Evolutionary conservation across 1,140 invertebrate genomes (phyloP), one percentile per base, ranked within the genome.

Genomic region (Cyclargus thomasi): DNA sequence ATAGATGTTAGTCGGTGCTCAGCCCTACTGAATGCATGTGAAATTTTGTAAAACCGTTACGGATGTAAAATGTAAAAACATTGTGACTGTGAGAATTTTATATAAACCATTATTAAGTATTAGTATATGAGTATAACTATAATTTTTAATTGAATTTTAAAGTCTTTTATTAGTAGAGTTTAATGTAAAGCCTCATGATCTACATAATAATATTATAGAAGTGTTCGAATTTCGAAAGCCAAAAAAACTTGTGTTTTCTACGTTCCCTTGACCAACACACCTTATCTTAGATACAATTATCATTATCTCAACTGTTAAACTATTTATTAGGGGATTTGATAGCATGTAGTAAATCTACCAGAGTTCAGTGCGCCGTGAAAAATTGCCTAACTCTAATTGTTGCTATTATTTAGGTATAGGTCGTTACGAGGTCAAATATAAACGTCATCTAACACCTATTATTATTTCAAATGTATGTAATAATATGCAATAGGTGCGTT

Each of bases 391-490:
- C 55, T 11, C 18, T 59, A 21, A 59, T 20, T 21, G 7, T 47
- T 47, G 39, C 39, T 47, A 59, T 59, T 20, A 59, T 59, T 59
- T 18, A 21, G 55, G 55, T 21, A 20, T 59, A 59, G 55, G 55
- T 59, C 18, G 55, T 11, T 20, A 7, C 55, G 55, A 59, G 55
- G 55, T 20, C 55, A 20, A 4, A 59, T 1, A 20, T 21, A 59
- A 21, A 59, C 39, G 39, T 59, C 10, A 2, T 59, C 8, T 59
- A 59, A 21, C 55, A 20, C 11, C 39, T 47, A 47, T 47, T 47
- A 47, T 14, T 47, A 47, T 47, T 8, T 47, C 39, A 47, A 47
- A 47, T 47, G 39, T 14, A 0, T 47, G 39, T 47, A 47, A 47
- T 47, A 47, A 47, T 47, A 47, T 14, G 11, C 39, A 47, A 47